Base-by-base conservation (phyloP, 1,140 invertebrate genomes). In the Pseudobourletiella spinata region DNA sequence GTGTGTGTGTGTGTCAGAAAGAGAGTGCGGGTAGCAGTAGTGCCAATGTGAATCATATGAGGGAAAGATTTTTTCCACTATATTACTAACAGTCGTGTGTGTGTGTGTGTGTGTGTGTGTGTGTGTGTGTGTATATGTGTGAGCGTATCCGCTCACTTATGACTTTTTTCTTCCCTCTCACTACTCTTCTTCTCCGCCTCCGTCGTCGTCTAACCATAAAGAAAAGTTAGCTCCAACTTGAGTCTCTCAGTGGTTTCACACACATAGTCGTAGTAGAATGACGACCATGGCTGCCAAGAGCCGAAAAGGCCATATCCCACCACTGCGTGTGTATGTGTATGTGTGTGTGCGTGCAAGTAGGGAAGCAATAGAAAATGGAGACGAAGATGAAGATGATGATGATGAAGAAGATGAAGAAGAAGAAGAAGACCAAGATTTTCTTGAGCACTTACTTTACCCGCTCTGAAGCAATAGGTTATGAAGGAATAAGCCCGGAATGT, bases 381-480 rank as follows among this genome's bases (percentile, higher is more conserved):
- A 39, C 35, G 35, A 39, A 39, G 8, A 39, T 39, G 35, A 39
- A 39, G n/a, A 39, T 11, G 35, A 39, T 11, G 35, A 39, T 11
- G 56, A 57, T 30, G 43, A 50, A 32, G 43, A 48, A 32, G 42
- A 29, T 15, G 29, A 60, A 60, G 59, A 60, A 28, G 35, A 29
- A 25, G 18, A 46, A 18, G 18, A 46, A 6, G 6, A 39, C 22
- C 44, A 48, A 59, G 59, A 61, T 44, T 8, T 55, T 55, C 42
- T 30, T n/a, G 43, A 61, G n/a, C n/a, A n/a, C n/a, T n/a, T n/a
- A 56, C 51, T 20, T 46, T 46, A 20, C 24, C 43, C 24, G 25
- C 14, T 6, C 22, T 51, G 3, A 51, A 62, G 60, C 57, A 62
- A 62, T 62, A 62, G 60, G 60, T 62, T 62, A 62, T 62, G 60